Evolutionary conservation across 1,140 invertebrate genomes (phyloP).

Genomic region (Drosophila mauritiana): DNA sequence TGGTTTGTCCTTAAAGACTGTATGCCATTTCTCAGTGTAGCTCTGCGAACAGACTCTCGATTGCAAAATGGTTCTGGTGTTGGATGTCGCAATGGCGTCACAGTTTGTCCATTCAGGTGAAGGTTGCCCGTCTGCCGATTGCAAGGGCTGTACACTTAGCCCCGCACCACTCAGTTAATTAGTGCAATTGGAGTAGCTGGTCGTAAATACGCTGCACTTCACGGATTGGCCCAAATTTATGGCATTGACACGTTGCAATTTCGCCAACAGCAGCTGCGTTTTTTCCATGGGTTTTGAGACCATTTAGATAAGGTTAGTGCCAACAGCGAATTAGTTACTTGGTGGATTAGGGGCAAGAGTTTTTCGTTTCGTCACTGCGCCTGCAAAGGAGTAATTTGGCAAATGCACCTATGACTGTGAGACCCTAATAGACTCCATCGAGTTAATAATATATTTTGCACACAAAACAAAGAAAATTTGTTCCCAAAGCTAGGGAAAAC

Average conservation of each 20-base stretch:
- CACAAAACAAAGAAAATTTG: not conserved
- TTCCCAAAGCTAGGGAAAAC: not conserved
- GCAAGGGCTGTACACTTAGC: conserved; percentile 8
- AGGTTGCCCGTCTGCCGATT: conserved; percentile 24
- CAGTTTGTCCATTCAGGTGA: conserved; percentile 53
- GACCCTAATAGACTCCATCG: no score
- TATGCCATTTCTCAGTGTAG: not conserved
- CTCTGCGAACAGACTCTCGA: conserved; percentile 8
- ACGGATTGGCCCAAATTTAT: conserved; percentile 51
- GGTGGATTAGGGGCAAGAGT: conserved; percentile 5
- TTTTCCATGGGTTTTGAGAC: conserved; percentile 7
- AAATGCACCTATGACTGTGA: not conserved
- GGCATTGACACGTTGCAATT: conserved; percentile 49
- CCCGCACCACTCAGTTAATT: conserved; percentile 39
- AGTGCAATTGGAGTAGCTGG: conserved; percentile 43
- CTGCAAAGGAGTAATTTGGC: not conserved
- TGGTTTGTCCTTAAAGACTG: no score
- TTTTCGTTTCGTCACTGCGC: not conserved
- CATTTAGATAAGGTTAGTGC: not conserved
- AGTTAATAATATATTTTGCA: not conserved
- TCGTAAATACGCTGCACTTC: conserved; percentile 48
- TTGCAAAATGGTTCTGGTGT: conserved; percentile 43
- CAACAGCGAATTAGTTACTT: conserved; percentile 6
- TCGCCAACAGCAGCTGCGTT: conserved; percentile 14
- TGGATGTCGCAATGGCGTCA: conserved; percentile 52